Conservation (phyloP, 1,140 invertebrate species). For the Pentalonia nigronervosa region DNA sequence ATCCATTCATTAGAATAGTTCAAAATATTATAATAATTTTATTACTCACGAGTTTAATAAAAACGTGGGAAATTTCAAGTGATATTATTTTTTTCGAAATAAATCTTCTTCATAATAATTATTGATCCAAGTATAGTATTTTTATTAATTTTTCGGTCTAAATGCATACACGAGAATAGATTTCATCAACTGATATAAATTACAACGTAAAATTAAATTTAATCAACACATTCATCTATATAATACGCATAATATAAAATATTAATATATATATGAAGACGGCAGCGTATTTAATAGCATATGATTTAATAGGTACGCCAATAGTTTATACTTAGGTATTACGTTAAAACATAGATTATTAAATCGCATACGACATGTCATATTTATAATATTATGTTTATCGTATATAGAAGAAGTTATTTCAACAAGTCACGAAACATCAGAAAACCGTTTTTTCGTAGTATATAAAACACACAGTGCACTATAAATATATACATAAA, state of each 20-base stretch:
- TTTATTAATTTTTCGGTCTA: not conserved
- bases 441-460: not conserved
- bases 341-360: not conserved
- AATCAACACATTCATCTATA: not conserved
- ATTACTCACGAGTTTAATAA: not conserved
- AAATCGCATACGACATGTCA: not conserved
- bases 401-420: not conserved
- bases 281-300: not conserved
- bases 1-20: not conserved
- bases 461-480: not conserved
- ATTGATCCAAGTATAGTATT: not conserved
- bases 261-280: not conserved
- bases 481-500: not conserved
- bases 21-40: not conserved
- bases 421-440: constrained; percentile 17
- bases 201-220: constrained; percentile 10
- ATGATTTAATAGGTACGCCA: not conserved
- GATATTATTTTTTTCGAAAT: not conserved
- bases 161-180: not conserved
- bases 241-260: not conserved
- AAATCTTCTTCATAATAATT: not conserved
- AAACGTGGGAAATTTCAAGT: not conserved
- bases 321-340: not conserved
- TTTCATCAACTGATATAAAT: not conserved
- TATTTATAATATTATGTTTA: not conserved